Conservation (phyloP, 2,113 vertebrate genomes). For the Siniperca chuatsi region DNA sequence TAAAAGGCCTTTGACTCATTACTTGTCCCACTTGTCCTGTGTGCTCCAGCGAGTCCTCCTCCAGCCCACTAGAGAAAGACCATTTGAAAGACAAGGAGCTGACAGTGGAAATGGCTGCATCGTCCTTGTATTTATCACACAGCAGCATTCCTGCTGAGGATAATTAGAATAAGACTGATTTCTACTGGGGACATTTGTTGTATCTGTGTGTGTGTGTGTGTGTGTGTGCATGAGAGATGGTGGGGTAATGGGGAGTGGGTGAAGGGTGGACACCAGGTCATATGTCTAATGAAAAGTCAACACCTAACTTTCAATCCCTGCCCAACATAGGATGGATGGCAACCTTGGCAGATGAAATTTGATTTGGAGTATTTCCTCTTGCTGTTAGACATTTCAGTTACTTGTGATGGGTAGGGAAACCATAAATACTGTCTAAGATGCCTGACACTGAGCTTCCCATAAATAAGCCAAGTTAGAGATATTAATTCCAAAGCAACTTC, state of each 20-base stretch:
- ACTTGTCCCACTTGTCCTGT: slow-evolving; percentile 29
- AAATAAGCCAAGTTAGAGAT: slow-evolving; percentile 79
- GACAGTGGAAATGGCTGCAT: slow-evolving; percentile 71
- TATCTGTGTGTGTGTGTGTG: slow-evolving; percentile 3
- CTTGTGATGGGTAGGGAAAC: slow-evolving; percentile 59
- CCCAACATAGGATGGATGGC: slow-evolving; percentile 63
- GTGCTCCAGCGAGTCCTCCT: slow-evolving; percentile 22
- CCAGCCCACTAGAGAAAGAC: slow-evolving; percentile 32
- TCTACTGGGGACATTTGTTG: slow-evolving; percentile 54
- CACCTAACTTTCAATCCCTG: slow-evolving; percentile 72
- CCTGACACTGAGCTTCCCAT: slow-evolving; percentile 69
- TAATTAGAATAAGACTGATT: slow-evolving; percentile 83
- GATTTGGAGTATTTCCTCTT: slow-evolving; percentile 65
- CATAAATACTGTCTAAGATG: slow-evolving; percentile 76
- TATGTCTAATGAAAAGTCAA: slow-evolving; percentile 73
- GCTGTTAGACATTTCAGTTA: slow-evolving; percentile 64
- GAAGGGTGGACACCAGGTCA: slow-evolving; percentile 29
- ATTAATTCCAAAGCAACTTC: slow-evolving; percentile 81
- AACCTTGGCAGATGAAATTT: slow-evolving; percentile 79
- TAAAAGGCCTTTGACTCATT: slow-evolving; percentile 45
- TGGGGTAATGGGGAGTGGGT: slow-evolving; percentile 22
- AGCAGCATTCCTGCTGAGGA: slow-evolving; percentile 45
- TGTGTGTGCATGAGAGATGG: neutral
- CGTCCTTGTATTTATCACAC: slow-evolving; percentile 83
- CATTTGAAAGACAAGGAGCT: slow-evolving; percentile 74